Evolutionary conservation across 1,140 invertebrate genomes (phyloP), one percentile per base, ranked within the genome.

Genomic region (Dendrolimus kikuchii): DNA sequence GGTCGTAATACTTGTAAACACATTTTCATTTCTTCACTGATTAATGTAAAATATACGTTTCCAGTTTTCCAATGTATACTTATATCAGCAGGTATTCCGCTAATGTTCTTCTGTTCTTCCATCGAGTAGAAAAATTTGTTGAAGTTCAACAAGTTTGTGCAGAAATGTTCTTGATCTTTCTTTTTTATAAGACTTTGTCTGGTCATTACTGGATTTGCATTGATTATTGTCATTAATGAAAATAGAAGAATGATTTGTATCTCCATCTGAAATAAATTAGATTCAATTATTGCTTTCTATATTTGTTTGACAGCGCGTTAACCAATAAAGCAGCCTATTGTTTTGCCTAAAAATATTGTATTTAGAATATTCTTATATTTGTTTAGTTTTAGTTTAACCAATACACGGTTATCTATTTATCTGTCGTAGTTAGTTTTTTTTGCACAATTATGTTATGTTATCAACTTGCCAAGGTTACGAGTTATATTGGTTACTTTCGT

Each of bases 1-100:
- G 71, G 62, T 40, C 63, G 63, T 54, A 86, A 36, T 1, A 81
- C 57, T 69, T 80, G 75, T 0, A 84, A 55, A n/a, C 61, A 74
- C 80, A 86, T 83, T 44, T 74, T 77, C 79, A 84, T 81, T 64
- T 81, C 77, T 5, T 84, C 74, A 40, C 71, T 84, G 45, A 86
- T 81, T 1, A 81, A 50, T 0, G 83, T 86, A 46, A 74, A 86
- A 46, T 68, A 86, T 7, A 86, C 48, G 38, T 81, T 83, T 0
- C 71, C 75, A 0, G 78, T 81, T 45, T 79, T 80, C 81, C 81
- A 86, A 57, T 86, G 75, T 0, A 86, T 61, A 50, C 68, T 81
- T 66, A 86, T 73, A 40, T 86, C 83, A 2, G 83, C 79, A 8
- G 83, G 83, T 2, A 80, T 77, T 0, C 82, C 82, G 9, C 57